phyloP scores from a whole-genome alignment of 1,140 invertebrate species.

The Drosophila erecta region DNA sequence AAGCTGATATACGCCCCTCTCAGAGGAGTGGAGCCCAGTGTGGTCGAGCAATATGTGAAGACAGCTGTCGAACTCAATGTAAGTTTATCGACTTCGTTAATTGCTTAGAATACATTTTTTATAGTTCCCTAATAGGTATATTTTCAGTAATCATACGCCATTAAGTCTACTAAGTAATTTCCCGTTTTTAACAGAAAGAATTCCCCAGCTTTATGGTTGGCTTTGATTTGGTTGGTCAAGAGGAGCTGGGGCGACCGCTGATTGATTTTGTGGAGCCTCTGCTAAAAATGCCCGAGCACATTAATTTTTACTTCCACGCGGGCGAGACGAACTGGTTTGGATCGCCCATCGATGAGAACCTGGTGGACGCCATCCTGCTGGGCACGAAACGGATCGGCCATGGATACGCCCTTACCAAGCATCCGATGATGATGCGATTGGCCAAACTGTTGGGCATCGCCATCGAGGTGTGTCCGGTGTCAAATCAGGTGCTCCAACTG shows the following conservation, averaged over 20 bases:
- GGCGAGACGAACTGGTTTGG: conserved; percentile 92
- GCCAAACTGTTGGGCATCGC: conserved; percentile 88
- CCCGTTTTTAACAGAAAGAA: conserved; percentile 21
- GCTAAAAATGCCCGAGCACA: conserved; percentile 84
- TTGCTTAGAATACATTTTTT: too few species aligned
- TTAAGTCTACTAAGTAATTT: too few species aligned
- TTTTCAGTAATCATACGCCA: too few species aligned
- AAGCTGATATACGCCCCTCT: conserved; percentile 89
- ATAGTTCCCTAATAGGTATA: too few species aligned
- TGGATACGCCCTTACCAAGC: conserved; percentile 90
- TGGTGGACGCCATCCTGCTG: conserved; percentile 92
- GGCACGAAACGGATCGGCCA: conserved; percentile 89
- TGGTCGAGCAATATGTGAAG: conserved; percentile 85
- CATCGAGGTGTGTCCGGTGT: conserved; percentile 92
- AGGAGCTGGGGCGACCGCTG: conserved; percentile 88
- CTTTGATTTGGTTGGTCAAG: conserved; percentile 91
- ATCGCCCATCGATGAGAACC: conserved; percentile 88
- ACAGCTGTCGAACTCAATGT: conserved; percentile 53
- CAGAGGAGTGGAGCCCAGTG: conserved; percentile 79
- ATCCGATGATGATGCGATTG: conserved; percentile 88
- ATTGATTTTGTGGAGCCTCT: conserved; percentile 87
- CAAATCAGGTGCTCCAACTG: conserved; percentile 90
- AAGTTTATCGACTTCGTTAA: not conserved
- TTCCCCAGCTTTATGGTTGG: conserved; percentile 87
- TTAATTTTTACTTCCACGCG: conserved; percentile 91